A percentile compares a stretch with the other conserved stretches of the same genome.
Conservation (phyloP, 2,797 vertebrate genomes). For the Gambelia wislizenii region DNA sequence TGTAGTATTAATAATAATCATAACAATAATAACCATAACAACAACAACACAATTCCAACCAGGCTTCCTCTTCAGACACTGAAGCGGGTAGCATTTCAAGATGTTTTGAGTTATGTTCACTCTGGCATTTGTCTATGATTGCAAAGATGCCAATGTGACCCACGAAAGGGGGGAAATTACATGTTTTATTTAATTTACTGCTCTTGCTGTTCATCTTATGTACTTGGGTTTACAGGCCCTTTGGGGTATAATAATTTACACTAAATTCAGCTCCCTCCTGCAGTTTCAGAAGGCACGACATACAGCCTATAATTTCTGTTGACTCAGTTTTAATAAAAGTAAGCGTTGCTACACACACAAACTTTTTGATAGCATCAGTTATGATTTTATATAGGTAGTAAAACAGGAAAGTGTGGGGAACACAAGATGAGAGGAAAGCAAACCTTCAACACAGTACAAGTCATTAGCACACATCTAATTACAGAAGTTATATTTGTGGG, state of each 20-base stretch:
- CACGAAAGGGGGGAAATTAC: slow-evolving; percentile 12
- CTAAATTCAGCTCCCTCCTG: slow-evolving; percentile 14
- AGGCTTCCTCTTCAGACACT: not conserved
- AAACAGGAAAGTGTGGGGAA: not conserved
- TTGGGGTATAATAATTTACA: slow-evolving; percentile 34
- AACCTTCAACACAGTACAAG: not conserved
- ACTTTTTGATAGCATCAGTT: slow-evolving; percentile 5
- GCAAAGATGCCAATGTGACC: slow-evolving; percentile 28
- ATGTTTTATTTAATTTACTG: slow-evolving; percentile 44
- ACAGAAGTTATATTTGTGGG: not conserved
- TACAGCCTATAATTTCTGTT: slow-evolving; percentile 14
- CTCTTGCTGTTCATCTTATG: slow-evolving; percentile 13
- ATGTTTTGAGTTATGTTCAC: slow-evolving; percentile 40
- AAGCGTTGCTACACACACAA: not conserved
- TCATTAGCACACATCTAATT: slow-evolving; percentile 10
- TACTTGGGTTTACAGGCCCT: slow-evolving; percentile 34
- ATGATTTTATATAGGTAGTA: slow-evolving; percentile 15
- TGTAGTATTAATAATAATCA: not conserved
- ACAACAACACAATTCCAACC: slow-evolving; percentile 27
- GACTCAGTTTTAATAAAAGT: slow-evolving; percentile 23
- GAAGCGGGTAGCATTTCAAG: slow-evolving; percentile 25
- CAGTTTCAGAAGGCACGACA: not conserved
- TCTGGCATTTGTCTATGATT: slow-evolving; percentile 43
- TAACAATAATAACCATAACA: too few species aligned
- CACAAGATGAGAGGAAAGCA: not conserved